A percentile compares a stretch with the other conserved stretches of the same genome.
phyloP scores from a whole-genome alignment of 2,888 invertebrate species.

The Leucoptera coffeella region DNA sequence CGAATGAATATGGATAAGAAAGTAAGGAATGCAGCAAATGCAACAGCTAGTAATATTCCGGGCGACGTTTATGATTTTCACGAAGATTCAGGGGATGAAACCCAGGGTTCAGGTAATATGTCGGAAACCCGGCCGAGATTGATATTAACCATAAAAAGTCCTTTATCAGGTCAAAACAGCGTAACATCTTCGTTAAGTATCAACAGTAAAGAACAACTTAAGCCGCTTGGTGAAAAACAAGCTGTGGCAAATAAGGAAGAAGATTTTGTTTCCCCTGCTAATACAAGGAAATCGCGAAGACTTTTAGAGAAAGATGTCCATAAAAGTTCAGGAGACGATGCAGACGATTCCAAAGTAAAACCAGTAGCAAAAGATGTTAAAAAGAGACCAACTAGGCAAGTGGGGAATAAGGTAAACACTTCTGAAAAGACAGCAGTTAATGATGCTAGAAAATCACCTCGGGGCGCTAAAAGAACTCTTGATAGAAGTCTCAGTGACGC shows the following conservation, averaged over 20 bases:
- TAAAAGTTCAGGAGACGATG: constrained; percentile 50
- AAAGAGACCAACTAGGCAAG: constrained; percentile 52
- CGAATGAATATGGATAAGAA: constrained; percentile 50
- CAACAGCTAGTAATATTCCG: constrained; percentile 52
- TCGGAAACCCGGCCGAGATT: constrained; percentile 63
- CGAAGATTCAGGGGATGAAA: constrained; percentile 82
- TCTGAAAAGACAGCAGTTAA: constrained; percentile 15
- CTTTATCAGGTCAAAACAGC: constrained; percentile 39
- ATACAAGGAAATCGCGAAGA: constrained; percentile 75
- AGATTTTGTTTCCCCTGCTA: constrained; percentile 56
- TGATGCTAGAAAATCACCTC: constrained; percentile 57
- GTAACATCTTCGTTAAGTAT: constrained; percentile 31
- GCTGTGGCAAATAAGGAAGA: constrained; percentile 28
- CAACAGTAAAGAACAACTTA: constrained; percentile 27
- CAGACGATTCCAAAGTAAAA: constrained; percentile 18
- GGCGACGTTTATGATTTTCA: constrained; percentile 87
- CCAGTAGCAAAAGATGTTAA: constrained; percentile 22
- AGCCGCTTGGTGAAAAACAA: constrained; percentile 18
- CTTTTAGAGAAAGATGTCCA: constrained; percentile 81
- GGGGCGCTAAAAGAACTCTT: constrained; percentile 56
- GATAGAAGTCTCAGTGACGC: constrained; percentile 62
- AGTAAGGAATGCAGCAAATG: constrained; percentile 30
- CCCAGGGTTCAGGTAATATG: constrained; percentile 26
- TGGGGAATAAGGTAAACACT: constrained; percentile 18
- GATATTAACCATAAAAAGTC: constrained; percentile 76